phyloP scores from a whole-genome alignment of 2,888 invertebrate species.

The Rhagium mordax region DNA sequence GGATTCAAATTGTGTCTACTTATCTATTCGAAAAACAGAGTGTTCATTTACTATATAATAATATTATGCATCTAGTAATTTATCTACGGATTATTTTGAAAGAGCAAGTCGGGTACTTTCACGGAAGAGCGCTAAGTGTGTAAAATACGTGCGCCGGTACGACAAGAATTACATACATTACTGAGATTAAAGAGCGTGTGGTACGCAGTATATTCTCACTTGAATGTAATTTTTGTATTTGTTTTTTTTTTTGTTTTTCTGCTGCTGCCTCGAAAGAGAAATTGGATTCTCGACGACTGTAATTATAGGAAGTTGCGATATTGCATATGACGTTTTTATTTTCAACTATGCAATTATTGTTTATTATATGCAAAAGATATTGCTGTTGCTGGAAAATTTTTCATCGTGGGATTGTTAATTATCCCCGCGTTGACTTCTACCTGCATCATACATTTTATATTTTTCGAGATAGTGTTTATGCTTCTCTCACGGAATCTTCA shows the following conservation, averaged over 20 bases:
- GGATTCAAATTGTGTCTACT: conserved; percentile 46
- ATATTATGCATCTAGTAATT: conserved; percentile 51
- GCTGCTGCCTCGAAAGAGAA: conserved; percentile 39
- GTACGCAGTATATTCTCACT: conserved; percentile 53
- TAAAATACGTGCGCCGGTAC: conserved; percentile 48
- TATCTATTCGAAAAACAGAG: conserved; percentile 37
- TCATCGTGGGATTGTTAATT: conserved; percentile 17
- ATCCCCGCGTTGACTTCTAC: background rate
- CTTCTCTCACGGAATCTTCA: background rate
- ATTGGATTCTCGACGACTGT: conserved; percentile 47
- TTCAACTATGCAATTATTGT: conserved; percentile 40
- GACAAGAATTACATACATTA: conserved; percentile 56
- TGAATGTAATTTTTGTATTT: conserved; percentile 46
- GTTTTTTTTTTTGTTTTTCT: conserved; percentile 35
- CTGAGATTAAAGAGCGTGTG: conserved; percentile 53
- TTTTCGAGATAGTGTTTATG: background rate
- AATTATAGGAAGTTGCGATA: conserved; percentile 52
- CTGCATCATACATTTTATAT: background rate
- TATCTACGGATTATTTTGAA: conserved; percentile 61
- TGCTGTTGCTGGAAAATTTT: conserved; percentile 24
- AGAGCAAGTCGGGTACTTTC: conserved; percentile 61
- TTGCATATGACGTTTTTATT: conserved; percentile 46
- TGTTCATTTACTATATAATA: conserved; percentile 33
- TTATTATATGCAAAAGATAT: conserved; percentile 36
- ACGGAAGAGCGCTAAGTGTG: conserved; percentile 60